phyloP scores from a whole-genome alignment of 53 echinoderm and acorn worm species.

The Apostichopus leukothele region DNA sequence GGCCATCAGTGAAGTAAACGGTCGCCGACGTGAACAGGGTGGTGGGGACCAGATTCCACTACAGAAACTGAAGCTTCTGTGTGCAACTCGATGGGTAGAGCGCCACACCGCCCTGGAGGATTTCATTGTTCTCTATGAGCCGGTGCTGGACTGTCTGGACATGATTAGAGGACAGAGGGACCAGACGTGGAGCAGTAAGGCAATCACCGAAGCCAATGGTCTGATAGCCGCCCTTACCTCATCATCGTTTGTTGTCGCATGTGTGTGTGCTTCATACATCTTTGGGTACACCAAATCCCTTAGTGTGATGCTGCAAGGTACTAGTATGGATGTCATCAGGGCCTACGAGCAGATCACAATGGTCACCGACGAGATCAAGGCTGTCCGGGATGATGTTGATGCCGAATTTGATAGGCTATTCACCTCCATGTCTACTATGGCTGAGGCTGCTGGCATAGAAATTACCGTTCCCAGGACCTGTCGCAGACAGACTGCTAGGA shows the following conservation, averaged over 20 bases:
- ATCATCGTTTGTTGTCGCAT: conserved; percentile 18
- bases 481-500: conserved; percentile 32
- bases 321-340: conserved; percentile 25
- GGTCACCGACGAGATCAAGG: conserved; percentile 31
- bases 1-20: conserved; percentile 24
- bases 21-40: conserved; percentile 1
- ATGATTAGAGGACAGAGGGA: background rate
- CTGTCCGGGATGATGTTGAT: conserved; percentile 19
- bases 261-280: conserved; percentile 9
- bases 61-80: conserved; percentile 43
- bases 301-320: conserved; percentile 35
- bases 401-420: background rate
- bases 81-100: conserved; percentile 59
- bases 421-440: conserved; percentile 24
- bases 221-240: background rate
- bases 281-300: conserved; percentile 45
- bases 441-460: conserved; percentile 4
- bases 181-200: conserved; percentile 18
- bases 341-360: conserved; percentile 30
- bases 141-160: conserved; percentile 48
- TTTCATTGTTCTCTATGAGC: conserved; percentile 49
- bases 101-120: conserved; percentile 48
- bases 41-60: background rate
- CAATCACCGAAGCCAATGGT: conserved; percentile 37
- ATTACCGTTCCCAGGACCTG: background rate